Evolutionary conservation across 2,888 invertebrate species (phyloP).

Genomic region (Acheta domesticus): DNA sequence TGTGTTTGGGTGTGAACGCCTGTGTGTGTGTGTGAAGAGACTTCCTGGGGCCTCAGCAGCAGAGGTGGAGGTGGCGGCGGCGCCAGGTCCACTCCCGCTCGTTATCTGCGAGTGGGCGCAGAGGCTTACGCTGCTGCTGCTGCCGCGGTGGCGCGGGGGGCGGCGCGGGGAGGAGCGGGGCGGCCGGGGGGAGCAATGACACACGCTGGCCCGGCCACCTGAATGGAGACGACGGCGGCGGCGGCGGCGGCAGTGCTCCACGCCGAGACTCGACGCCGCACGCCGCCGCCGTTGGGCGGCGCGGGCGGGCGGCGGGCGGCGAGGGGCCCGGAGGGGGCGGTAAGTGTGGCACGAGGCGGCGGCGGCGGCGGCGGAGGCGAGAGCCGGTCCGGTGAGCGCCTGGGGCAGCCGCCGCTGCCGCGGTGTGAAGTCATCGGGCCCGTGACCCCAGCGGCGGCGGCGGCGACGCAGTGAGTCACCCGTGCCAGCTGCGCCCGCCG

Average conservation of each 20-base stretch:
- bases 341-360: constrained; percentile 18
- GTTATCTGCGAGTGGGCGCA: no score
- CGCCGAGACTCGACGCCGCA: no score
- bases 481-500: neutral
- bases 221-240: neutral
- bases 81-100: no score
- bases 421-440: constrained; percentile 1
- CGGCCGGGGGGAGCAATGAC: neutral
- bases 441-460: neutral
- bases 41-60: no score
- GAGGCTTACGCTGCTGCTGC: neutral
- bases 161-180: neutral
- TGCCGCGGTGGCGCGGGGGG: neutral
- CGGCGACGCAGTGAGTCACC: neutral
- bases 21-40: no score
- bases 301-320: neutral
- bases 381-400: constrained; percentile 18
- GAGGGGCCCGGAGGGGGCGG: constrained; percentile 2
- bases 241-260: no score
- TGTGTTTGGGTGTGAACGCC: no score
- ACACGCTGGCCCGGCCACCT: neutral
- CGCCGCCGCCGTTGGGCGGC: no score
- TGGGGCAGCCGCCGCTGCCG: neutral
- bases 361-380: neutral
- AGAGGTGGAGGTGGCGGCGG: no score